A percentile compares a stretch with the other conserved stretches of the same genome.
phyloP scores from a whole-genome alignment of 1,140 invertebrate genomes.

The Choristoneura fumiferana region DNA sequence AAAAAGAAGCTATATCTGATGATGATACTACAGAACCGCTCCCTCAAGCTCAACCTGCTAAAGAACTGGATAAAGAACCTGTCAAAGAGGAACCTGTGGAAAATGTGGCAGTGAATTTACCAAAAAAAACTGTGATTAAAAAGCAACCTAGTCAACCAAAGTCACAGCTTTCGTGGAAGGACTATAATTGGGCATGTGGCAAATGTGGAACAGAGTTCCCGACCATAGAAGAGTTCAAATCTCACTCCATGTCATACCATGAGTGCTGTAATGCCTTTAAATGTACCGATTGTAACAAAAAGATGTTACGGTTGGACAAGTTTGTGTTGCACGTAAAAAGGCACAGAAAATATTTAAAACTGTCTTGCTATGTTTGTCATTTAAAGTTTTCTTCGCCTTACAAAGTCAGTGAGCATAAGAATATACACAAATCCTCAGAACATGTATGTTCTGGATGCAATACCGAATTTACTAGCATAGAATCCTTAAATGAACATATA shows the following conservation, averaged over 20 bases:
- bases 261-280: constrained; percentile 8
- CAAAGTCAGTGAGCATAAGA: neutral
- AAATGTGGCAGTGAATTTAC: neutral
- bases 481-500: neutral
- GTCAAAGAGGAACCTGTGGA: neutral
- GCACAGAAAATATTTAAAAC: neutral
- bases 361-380: constrained; percentile 1
- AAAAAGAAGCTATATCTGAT: constrained; percentile 3
- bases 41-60: neutral
- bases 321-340: neutral
- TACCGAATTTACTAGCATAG: neutral
- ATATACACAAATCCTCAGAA: neutral
- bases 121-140: neutral
- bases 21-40: neutral
- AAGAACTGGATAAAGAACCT: neutral
- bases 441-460: neutral
- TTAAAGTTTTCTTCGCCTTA: neutral
- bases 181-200: constrained; percentile 5
- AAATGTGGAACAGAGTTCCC: neutral
- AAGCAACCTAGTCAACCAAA: neutral
- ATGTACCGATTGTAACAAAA: constrained; percentile 8
- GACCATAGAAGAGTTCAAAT: constrained; percentile 2
- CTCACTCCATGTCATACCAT: neutral
- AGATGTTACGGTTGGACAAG: neutral
- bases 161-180: neutral